Conservation (phyloP, 2,888 invertebrate genomes). For the Ctena decussata region DNA sequence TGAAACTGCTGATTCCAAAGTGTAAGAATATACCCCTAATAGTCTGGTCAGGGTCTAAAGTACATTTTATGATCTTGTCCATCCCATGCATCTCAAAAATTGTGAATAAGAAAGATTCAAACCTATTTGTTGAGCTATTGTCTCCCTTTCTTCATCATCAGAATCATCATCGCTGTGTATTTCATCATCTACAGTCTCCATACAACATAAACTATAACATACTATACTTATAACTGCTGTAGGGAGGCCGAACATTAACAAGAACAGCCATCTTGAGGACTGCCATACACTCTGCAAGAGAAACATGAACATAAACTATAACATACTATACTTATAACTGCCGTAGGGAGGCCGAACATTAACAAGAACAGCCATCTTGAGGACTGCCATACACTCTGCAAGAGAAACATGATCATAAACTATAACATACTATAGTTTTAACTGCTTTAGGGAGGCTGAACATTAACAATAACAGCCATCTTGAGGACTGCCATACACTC, state of each 20-base stretch:
- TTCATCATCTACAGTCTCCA: conserved; percentile 95
- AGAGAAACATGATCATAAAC: neutral
- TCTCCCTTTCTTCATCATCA: conserved; percentile 61
- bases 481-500: conserved; percentile 87
- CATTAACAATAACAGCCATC: conserved; percentile 96
- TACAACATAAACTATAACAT: conserved; percentile 98
- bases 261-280: conserved; percentile 93
- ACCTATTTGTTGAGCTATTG: conserved; percentile 19
- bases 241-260: conserved; percentile 97
- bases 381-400: conserved; percentile 84
- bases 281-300: conserved; percentile 84
- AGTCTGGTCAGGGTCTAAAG: no score
- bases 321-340: conserved; percentile 97
- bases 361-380: conserved; percentile 95
- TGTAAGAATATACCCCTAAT: no score
- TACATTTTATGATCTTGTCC: no score
- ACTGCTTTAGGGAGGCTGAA: conserved; percentile 98
- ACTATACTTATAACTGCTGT: conserved; percentile 97
- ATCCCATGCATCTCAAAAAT: no score
- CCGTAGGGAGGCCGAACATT: conserved; percentile 97
- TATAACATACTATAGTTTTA: conserved; percentile 87
- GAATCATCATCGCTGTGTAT: conserved; percentile 89
- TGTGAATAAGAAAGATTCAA: no score
- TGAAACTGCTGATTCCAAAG: no score
- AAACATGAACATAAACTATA: conserved; percentile 94